Base-by-base conservation (phyloP, 2,888 invertebrate genomes). In the Mimachlamys varia region DNA sequence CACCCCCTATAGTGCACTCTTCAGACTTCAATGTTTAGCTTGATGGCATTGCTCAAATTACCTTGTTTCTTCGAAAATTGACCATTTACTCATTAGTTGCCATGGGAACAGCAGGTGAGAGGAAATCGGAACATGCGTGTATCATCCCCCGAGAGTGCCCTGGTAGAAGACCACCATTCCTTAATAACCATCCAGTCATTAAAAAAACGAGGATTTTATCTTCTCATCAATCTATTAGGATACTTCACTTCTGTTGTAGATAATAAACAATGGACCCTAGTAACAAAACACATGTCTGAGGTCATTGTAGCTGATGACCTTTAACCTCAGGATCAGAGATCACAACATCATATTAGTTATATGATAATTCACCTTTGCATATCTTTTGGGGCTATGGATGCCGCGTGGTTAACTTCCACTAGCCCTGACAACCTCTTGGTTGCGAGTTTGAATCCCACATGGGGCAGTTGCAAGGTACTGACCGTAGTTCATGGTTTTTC, bases 21-120 rank as follows among this genome's bases (percentile, higher is more conserved):
- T 33, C 76, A 76, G 76, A 76, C 76, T 13, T 76, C 15, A 76
- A 27, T 33, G 33, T 33, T 33, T 76, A 76, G 76, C 76, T 76
- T 76, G 22, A 76, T 76, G 33, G 76, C 76, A 27, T 12, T 22
- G 2, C 76, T 76, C 76, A 27, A 76, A 76, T 76, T 33, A 76
- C 76, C 22, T 76, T 76, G 27, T 76, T 76, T 76, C 10, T 27
- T 22, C 33, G 76, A 76, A 76, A 76, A 76, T 76, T 17, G 33
- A 12, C 76, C 76, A 76, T 76, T 76, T 76, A 76, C 76, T 76
- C 76, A 76, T 76, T 76, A 76, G 76, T 76, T 76, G 13, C 76
- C 76, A 76, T 76, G 76, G 76, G 33, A 76, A 76, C 33, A 33
- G 76, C 76, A 76, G 76, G 76, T 76, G 76, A 33, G 76, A 76